These are phyloP conservation scores for Hydractinia symbiolongicarpus DNA, from an alignment of 30 jellyfish, hydroid and myxozoan species.

Conservation along the genomic window DNA sequence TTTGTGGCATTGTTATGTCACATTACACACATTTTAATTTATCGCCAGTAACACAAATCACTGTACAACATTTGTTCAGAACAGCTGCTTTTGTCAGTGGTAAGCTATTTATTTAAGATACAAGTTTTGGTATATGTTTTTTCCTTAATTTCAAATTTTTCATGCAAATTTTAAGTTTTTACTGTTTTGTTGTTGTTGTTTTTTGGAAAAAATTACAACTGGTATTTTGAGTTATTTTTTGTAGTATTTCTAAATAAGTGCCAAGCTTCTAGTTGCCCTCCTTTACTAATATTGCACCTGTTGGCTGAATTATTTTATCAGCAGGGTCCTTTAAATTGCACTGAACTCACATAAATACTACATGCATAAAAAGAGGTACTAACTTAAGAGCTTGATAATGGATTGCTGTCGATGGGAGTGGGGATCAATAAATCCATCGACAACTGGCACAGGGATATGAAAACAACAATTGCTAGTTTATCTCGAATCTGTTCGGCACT, in stretches of 20 bases:
- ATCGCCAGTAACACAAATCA: conserved; percentile 94
- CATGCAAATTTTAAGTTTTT: background rate
- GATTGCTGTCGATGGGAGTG: too few species aligned
- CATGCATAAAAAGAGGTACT: too few species aligned
- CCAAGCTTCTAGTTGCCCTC: background rate
- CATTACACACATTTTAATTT: conserved; percentile 92
- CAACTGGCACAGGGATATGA: too few species aligned
- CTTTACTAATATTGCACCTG: background rate
- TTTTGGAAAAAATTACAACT: background rate
- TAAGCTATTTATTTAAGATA: conserved; percentile 8
- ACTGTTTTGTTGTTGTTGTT: too few species aligned
- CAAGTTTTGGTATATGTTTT: background rate
- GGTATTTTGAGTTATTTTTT: background rate
- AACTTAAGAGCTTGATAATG: too few species aligned
- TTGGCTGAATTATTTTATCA: too few species aligned
- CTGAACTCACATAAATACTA: too few species aligned
- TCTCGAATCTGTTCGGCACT: too few species aligned
- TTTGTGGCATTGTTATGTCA: conserved; percentile 96
- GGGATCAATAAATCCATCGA: too few species aligned
- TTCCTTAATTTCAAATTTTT: background rate
- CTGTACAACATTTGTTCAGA: conserved; percentile 90
- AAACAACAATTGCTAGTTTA: too few species aligned
- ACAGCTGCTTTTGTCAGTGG: conserved; percentile 95
- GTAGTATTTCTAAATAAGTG: background rate
- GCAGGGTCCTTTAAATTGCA: too few species aligned